These are phyloP conservation scores for Eurystomus gularis DNA, from an alignment of 2,113 vertebrate species.

Conservation along the genomic window DNA sequence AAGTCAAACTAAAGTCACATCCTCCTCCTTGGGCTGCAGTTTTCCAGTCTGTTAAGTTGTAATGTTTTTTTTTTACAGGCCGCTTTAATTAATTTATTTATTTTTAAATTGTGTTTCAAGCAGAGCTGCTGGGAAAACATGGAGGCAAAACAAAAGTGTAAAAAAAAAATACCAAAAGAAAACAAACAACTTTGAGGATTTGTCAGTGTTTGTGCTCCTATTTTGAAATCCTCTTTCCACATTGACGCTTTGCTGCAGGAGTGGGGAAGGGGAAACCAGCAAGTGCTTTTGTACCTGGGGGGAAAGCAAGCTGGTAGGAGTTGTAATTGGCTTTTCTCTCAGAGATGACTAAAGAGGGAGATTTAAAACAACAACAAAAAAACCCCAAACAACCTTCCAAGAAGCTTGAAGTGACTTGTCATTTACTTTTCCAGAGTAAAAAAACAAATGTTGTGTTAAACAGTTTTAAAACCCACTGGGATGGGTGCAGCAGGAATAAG, in stretches of 20 bases:
- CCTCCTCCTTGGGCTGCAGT: background rate
- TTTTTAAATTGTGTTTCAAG: background rate
- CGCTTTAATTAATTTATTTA: too few species aligned
- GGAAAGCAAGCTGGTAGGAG: background rate
- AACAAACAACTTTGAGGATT: background rate
- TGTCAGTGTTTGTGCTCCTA: background rate
- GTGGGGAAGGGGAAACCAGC: background rate
- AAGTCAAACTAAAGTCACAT: slow-evolving; percentile 29
- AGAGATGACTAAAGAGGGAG: background rate
- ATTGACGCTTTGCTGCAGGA: background rate
- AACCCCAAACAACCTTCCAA: background rate
- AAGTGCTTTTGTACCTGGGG: background rate
- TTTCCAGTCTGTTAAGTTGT: background rate
- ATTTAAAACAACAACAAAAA: background rate
- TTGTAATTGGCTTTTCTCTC: background rate
- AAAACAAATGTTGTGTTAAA: background rate
- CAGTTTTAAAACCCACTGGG: background rate
- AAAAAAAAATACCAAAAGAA: background rate
- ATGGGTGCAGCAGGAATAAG: background rate
- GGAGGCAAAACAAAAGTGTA: background rate
- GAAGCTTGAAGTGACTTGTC: background rate
- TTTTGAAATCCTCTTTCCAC: background rate
- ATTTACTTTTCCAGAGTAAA: background rate
- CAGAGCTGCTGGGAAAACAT: slow-evolving; percentile 35
- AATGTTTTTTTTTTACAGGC: background rate